Conservation (phyloP, 2,888 invertebrate genomes). For the Operophtera brumata region DNA sequence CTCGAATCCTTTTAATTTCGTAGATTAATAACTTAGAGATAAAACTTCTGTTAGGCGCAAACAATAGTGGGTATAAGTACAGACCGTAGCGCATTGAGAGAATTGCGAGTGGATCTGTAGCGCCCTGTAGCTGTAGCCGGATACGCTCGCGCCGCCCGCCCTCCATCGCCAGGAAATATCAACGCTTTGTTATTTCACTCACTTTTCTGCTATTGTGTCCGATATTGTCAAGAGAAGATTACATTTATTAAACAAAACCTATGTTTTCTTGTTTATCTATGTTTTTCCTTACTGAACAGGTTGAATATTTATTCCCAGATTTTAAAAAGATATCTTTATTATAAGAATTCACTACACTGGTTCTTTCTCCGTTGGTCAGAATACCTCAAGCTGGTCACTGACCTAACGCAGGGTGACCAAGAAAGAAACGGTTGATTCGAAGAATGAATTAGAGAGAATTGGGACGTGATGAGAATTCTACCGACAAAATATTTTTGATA, state of each 20-base stretch:
- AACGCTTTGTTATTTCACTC: conserved; percentile 34
- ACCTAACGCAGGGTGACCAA: too few relatives aligned
- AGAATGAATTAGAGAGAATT: too few relatives aligned
- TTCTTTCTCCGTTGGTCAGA: too few relatives aligned
- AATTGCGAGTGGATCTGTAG: conserved; percentile 38
- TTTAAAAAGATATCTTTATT: too few relatives aligned
- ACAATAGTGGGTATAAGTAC: conserved; percentile 49
- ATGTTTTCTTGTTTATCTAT: too few relatives aligned
- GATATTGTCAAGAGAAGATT: conserved; percentile 10
- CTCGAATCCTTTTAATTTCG: conserved; percentile 47
- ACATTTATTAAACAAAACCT: background rate
- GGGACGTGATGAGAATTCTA: too few relatives aligned
- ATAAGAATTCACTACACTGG: too few relatives aligned
- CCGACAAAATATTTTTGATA: background rate
- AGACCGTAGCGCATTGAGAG: conserved; percentile 43
- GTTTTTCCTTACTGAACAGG: too few relatives aligned
- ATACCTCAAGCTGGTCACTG: too few relatives aligned
- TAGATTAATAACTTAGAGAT: conserved; percentile 53
- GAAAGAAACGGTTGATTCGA: too few relatives aligned
- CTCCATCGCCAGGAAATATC: conserved; percentile 38
- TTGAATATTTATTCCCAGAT: too few relatives aligned
- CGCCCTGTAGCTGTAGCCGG: conserved; percentile 15
- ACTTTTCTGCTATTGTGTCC: conserved; percentile 7
- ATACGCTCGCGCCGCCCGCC: conserved; percentile 12
- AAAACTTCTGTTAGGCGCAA: conserved; percentile 46